Conservation (phyloP, 92 coral and sea anemone genomes). For the Galaxea fascicularis region DNA sequence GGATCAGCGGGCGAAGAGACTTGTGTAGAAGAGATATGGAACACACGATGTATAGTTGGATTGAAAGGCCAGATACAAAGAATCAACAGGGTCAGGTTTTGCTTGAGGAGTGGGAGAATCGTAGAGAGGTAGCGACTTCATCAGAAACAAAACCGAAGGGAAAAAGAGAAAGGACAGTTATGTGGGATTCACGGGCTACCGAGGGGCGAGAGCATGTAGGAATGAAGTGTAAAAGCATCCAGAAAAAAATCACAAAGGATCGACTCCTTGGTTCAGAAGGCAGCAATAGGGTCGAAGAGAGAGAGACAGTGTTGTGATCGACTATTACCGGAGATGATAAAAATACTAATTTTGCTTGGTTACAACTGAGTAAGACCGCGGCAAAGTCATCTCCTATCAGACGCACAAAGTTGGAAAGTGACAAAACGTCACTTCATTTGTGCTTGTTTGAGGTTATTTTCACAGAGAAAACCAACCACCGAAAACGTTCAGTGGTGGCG, state of each 20-base stretch:
- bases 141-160: neutral
- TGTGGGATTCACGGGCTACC: neutral
- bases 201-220: neutral
- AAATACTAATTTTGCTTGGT: neutral
- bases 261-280: neutral
- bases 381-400: too few relatives aligned
- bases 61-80: neutral
- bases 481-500: too few relatives aligned
- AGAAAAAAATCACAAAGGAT: neutral
- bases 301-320: slow-evolving; percentile 20
- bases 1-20: neutral
- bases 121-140: neutral
- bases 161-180: neutral
- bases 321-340: neutral
- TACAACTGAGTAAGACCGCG: too few relatives aligned
- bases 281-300: neutral
- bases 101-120: neutral
- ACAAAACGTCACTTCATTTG: too few relatives aligned
- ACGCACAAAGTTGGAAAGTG: too few relatives aligned
- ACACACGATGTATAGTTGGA: neutral
- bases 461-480: too few relatives aligned
- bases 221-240: neutral
- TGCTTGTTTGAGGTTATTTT: too few relatives aligned
- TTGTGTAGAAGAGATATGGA: neutral
- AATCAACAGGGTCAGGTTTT: neutral